Percentiles rank a stretch among this genome's conserved stretches.
phyloP scores from a whole-genome alignment of 2,113 vertebrate species.

The Malurus alboscapulatus region DNA sequence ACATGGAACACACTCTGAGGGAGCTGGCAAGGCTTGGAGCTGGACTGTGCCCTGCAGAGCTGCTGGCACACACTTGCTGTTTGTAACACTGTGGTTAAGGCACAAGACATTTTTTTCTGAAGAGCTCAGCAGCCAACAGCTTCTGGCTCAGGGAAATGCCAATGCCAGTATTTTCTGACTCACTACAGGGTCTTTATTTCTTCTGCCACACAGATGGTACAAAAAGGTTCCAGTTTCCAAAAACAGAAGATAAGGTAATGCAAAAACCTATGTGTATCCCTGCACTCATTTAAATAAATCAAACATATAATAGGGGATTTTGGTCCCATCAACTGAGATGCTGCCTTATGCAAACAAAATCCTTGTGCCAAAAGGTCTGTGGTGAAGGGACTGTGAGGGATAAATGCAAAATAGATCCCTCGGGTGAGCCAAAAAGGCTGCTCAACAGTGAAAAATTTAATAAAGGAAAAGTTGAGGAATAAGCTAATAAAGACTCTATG shows the following conservation, averaged over 20 bases:
- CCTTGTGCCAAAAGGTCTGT: background rate
- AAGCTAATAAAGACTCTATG: background rate
- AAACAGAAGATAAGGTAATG: background rate
- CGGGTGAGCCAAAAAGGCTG: background rate
- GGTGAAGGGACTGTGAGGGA: background rate
- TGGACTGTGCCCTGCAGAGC: background rate
- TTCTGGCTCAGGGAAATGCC: background rate
- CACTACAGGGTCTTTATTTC: background rate
- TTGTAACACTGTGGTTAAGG: background rate
- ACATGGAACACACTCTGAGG: background rate
- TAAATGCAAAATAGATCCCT: background rate
- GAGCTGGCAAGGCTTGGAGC: background rate
- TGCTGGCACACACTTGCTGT: background rate
- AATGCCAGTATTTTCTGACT: background rate
- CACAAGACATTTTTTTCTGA: background rate
- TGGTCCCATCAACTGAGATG: accelerated
- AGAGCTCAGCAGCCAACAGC: background rate
- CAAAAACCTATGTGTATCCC: background rate
- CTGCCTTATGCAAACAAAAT: background rate
- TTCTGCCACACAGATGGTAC: background rate
- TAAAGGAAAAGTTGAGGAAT: background rate
- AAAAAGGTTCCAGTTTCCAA: background rate
- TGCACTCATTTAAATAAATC: background rate
- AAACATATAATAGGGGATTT: background rate
- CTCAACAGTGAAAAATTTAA: background rate